Evolutionary conservation across 2,113 vertebrate species (phyloP), one percentile per base, ranked within the genome.

Genomic region (Pseudorhombus dupliciocellatus): DNA sequence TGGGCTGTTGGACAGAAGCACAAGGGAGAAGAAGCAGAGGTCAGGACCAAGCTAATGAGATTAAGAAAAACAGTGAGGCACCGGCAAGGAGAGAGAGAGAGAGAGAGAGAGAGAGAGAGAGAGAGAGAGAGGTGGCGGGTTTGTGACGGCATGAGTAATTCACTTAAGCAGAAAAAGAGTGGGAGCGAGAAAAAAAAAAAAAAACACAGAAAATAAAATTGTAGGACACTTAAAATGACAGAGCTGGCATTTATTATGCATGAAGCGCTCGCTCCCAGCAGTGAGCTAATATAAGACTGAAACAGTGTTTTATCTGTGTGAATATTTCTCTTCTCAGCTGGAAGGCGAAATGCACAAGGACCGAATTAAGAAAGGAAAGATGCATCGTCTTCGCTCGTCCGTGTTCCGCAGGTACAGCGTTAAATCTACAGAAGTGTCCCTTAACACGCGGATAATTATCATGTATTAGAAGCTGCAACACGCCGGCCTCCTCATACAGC

Each of bases 191-290:
- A 66, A 70, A 82, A 82, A 40, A 65, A 26, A 31, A 37, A 66
- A 70, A 82, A 82, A 40, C n/a, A 7, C 40, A 68, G 80, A 75
- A 88, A 85, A 87, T 73, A 71, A 70, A 85, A 81, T 88, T 88
- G 79, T 86, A 70, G 78, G 84, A 85, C 80, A 85, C 77, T 91
- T 91, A 85, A 88, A 88, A 84, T 83, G 86, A 82, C 71, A 50
- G 65, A 79, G 73, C 75, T 83, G 83, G 77, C 70, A 88, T 92
- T 88, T 63, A 91, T 91, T 87, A 92, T 93, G 83, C 69, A 92
- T 91, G 84, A 89, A 61, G 75, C 67, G 21, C 70, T 87, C 16
- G 30, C 81, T 83, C 60, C 78, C 80, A 66, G 74, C 63, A 73
- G 87, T 21, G 71, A 72, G 71, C 75, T 87, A 86, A 82, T 89